Evolutionary conservation across 1,140 invertebrate genomes (phyloP).

Genomic region (Triops cancriformis): DNA sequence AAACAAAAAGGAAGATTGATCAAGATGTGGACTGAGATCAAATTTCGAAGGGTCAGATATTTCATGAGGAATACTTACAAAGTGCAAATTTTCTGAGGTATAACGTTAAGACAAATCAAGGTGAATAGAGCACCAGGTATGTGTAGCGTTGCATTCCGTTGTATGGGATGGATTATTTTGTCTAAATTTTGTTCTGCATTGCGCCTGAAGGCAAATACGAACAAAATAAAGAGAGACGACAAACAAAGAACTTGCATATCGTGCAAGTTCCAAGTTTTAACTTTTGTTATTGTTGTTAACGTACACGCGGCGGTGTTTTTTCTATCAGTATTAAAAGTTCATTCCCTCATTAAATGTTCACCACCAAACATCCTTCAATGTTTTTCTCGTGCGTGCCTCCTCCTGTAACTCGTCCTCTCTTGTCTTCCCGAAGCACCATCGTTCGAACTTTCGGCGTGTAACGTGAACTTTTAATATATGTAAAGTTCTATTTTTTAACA

Average conservation of each 20-base stretch:
- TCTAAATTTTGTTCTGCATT: neutral
- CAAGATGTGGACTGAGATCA: no score
- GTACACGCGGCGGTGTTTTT: neutral
- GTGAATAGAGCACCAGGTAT: neutral
- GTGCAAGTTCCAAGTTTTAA: neutral
- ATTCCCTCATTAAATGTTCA: neutral
- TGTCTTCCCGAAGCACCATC: neutral
- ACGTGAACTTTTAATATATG: neutral
- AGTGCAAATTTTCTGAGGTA: neutral
- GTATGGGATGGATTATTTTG: neutral
- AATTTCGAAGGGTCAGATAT: neutral
- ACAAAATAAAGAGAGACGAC: neutral
- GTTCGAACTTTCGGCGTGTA: neutral
- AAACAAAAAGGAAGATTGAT: neutral
- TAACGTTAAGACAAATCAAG: neutral
- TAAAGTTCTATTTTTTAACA: neutral
- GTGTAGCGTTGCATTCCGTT: neutral
- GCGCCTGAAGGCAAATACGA: neutral
- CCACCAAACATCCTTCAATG: neutral
- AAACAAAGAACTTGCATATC: neutral
- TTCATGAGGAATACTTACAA: neutral
- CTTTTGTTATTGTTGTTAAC: neutral
- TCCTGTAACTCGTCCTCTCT: neutral
- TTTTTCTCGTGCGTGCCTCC: neutral
- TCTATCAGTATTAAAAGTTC: neutral